Base-by-base conservation (phyloP, 2,888 invertebrate genomes). In the Heliconius erato region DNA sequence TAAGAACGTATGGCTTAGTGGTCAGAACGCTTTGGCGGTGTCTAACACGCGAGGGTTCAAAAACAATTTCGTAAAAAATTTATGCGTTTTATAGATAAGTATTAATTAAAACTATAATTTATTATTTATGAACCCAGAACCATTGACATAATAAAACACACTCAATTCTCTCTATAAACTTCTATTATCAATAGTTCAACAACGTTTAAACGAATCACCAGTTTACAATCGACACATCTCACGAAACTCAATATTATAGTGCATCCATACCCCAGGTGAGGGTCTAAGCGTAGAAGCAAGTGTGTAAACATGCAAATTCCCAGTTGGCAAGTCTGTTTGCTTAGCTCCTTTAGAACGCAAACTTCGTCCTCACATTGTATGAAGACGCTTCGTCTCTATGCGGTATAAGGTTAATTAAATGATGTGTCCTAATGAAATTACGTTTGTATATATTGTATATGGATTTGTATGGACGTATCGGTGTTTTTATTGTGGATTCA, bases 241-340 rank as follows among this genome's bases (percentile, higher is more conserved):
- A 19, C 72, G 3, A 44, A 44, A 49, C 44, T 16, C 54, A 28
- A 54, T 74, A 68, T 23, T 28, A 32, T 26, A 49, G n/a, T 71
- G 44, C 23, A 54, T 19, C 69, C n/a, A 49, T 77, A 71, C 63
- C 40, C 68, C 54, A 28, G 40, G 81, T 81, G 82, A 74, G 49
- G 63, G 54, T 49, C 32, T 71, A 72, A 78, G 68, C 77, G 67
- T 81, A 83, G 84, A 83, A 83, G 83, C 80, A 79, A 82, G 82
- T 81, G 85, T 88, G 91, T 91, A 91, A 92, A 93, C 91, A 92
- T 90, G 91, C 90, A 92, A 92, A 94, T 92, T 92, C 90, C 89
- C 92, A 92, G 92, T 91, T 91, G 91, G 91, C 92, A 91, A 90
- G 86, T 78, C 87, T 92, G 91, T 94, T 93, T 93, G 89, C 87